These are phyloP conservation scores for Caradrina kadenii DNA, from an alignment of 2,888 invertebrate species.

Conservation along the genomic window DNA sequence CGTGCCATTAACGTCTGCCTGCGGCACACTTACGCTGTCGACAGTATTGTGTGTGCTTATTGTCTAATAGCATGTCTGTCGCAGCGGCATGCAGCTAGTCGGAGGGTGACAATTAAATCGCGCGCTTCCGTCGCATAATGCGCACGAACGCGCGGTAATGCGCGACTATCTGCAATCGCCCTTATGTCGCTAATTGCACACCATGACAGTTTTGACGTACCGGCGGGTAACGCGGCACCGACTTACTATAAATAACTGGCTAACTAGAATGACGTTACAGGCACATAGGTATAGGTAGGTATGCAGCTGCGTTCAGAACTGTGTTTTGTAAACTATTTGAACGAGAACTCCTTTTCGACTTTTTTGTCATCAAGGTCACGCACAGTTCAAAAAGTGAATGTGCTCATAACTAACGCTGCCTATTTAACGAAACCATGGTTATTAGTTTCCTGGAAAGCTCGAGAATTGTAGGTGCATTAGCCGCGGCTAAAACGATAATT, in stretches of 20 bases:
- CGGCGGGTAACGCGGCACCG: slow-evolving; percentile 24
- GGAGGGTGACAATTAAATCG: slow-evolving; percentile 45
- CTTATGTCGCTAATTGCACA: slow-evolving; percentile 53
- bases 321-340: slow-evolving; percentile 26
- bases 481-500: slow-evolving; percentile 52
- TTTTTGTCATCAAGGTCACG: slow-evolving; percentile 39
- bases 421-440: slow-evolving; percentile 33
- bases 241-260: not conserved
- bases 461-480: slow-evolving; percentile 40
- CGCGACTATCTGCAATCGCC: slow-evolving; percentile 28
- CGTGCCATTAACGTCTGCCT: not conserved
- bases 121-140: slow-evolving; percentile 39
- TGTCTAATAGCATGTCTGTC: slow-evolving; percentile 15
- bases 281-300: slow-evolving; percentile 12
- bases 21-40: not conserved
- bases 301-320: slow-evolving; percentile 10
- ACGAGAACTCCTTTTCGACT: not conserved
- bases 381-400: slow-evolving; percentile 24
- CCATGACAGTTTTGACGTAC: slow-evolving; percentile 42
- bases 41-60: slow-evolving; percentile 1
- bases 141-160: slow-evolving; percentile 11
- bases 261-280: slow-evolving; percentile 4
- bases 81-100: slow-evolving; percentile 15
- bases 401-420: slow-evolving; percentile 20
- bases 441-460: slow-evolving; percentile 42